These are phyloP conservation scores for Drosophila paranaensis DNA, from an alignment of 2,888 invertebrate species.

Conservation along the genomic window DNA sequence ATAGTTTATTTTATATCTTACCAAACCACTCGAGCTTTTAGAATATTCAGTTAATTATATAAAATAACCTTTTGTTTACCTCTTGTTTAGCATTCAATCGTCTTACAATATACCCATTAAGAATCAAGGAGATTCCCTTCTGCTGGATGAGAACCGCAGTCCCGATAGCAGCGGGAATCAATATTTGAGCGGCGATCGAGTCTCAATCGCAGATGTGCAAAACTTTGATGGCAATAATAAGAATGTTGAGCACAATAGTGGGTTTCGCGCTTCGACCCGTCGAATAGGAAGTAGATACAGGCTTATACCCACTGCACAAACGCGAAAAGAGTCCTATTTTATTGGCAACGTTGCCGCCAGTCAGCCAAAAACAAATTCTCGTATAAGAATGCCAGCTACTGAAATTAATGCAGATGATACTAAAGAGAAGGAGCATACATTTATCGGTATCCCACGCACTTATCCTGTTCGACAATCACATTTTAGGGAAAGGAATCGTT, in stretches of 20 bases:
- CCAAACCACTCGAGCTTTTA: not conserved
- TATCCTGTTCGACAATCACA: slow-evolving; percentile 78
- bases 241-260: slow-evolving; percentile 16
- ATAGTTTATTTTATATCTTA: too few relatives aligned
- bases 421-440: slow-evolving; percentile 33
- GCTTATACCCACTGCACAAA: not conserved
- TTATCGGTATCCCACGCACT: slow-evolving; percentile 61
- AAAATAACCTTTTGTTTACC: not conserved
- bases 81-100: slow-evolving; percentile 49
- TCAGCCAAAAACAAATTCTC: slow-evolving; percentile 18
- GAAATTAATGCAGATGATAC: slow-evolving; percentile 28
- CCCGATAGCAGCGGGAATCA: slow-evolving; percentile 66
- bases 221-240: slow-evolving; percentile 29
- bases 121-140: slow-evolving; percentile 51
- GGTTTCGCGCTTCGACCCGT: slow-evolving; percentile 35
- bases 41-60: not conserved
- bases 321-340: slow-evolving; percentile 34
- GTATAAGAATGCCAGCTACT: slow-evolving; percentile 36
- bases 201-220: slow-evolving; percentile 57
- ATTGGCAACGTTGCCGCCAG: slow-evolving; percentile 29
- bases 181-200: slow-evolving; percentile 50
- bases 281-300: slow-evolving; percentile 40
- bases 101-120: slow-evolving; percentile 42
- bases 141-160: slow-evolving; percentile 81
- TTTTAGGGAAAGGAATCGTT: slow-evolving; percentile 83